Base-by-base conservation (phyloP, 2,888 invertebrate species). In the Drosophila sordidapex region DNA sequence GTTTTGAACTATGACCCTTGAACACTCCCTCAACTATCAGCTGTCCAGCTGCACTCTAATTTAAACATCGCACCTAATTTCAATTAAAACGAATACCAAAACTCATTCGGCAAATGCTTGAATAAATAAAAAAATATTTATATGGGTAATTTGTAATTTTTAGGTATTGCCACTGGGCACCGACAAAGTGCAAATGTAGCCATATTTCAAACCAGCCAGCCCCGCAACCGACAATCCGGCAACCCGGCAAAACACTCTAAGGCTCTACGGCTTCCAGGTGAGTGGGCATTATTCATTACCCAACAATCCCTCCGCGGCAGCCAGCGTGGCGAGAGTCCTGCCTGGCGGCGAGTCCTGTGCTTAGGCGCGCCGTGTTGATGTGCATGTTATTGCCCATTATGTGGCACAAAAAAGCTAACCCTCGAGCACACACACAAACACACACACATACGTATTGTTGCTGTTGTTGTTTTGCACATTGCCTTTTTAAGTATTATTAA, bases 401-500 rank as follows among this genome's bases (percentile, higher is more conserved):
- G 57, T 56, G 67, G 59, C 60, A 56, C 62, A 52, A 35, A 62
- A 68, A 62, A 69, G 61, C 25, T 46, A 36, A 48, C 52, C 58
- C 62, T 53, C 46, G 25, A 54, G 66, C 58, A 48, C 56, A 53
- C 35, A 25, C 64, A 33, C 36, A 60, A 35, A 7, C 58, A 43
- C 56, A 58, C 40, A 48, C 46, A 57, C n/a, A 56, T 6, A 36
- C 15, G 60, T 57, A 43, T 25, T 35, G 43, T 58, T 64, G 46
- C 51, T 54, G 52, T 63, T 70, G n/a, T 49, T 69, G 65, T 59
- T 67, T 46, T 79, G 21, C 64, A 68, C 70, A 62, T 76, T 87
- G 77, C 82, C 81, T 78, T 89, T 88, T 90, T 90, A 89, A 87
- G 88, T 79, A 88, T 90, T 90, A 89, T 90, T 90, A 88, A 88